Evolutionary conservation across 2,113 vertebrate genomes (phyloP).

Genomic region (Melanocharis versteri): DNA sequence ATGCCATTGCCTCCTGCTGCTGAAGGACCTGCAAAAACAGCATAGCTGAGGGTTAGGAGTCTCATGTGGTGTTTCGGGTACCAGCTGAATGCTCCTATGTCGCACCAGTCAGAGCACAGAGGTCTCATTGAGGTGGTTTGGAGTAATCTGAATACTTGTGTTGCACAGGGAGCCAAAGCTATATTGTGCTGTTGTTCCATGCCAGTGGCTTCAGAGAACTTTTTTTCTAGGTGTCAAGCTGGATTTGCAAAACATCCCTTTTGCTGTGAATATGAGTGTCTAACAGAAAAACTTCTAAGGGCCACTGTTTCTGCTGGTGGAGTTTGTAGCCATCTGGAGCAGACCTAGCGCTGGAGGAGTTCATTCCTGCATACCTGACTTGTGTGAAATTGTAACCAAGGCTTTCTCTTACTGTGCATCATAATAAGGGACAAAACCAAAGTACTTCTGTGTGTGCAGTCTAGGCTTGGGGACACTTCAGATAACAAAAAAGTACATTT

Average conservation of each 20-base stretch:
- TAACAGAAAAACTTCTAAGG: neutral
- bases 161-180: neutral
- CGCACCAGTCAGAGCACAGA: neutral
- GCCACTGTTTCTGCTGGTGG: neutral
- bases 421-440: neutral
- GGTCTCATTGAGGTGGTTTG: neutral
- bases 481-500: neutral
- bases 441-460: neutral
- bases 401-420: neutral
- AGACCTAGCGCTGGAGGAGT: neutral
- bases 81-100: neutral
- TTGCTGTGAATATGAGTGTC: neutral
- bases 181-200: neutral
- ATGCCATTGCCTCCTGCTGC: neutral
- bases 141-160: neutral
- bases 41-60: neutral
- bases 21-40: neutral
- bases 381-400: neutral
- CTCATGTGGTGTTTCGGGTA: accelerated
- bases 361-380: neutral
- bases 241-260: neutral
- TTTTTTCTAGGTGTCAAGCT: neutral
- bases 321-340: neutral
- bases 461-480: neutral
- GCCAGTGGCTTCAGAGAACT: neutral